Percentiles rank a stretch among this genome's conserved stretches.
Evolutionary conservation across 2,113 vertebrate genomes (phyloP).

Genomic region (Cottus gobio): DNA sequence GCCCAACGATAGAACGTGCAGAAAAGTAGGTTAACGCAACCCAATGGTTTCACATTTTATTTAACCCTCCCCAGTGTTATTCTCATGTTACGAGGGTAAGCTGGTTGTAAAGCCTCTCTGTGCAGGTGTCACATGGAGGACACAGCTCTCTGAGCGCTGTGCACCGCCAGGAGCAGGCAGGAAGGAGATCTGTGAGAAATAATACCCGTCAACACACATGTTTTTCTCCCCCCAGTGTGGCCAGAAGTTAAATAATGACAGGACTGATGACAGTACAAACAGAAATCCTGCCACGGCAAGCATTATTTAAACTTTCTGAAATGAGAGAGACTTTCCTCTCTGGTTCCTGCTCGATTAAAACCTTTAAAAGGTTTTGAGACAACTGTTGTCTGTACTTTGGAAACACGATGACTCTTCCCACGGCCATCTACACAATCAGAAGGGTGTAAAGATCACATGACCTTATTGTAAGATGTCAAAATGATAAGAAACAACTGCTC

Average conservation of each 20-base stretch:
- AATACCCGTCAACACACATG: not conserved
- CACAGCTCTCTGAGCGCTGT: not conserved
- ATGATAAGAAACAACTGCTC: slow-evolving; percentile 13
- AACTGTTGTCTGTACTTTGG: slow-evolving; percentile 8
- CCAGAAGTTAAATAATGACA: not conserved
- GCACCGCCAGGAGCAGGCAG: not conserved
- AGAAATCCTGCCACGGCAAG: not conserved
- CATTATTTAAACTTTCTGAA: not conserved
- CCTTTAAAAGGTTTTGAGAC: not conserved
- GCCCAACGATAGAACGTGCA: not conserved
- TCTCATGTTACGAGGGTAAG: not conserved
- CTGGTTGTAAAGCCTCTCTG: not conserved
- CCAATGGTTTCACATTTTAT: not conserved
- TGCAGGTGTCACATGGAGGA: not conserved
- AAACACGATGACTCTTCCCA: slow-evolving; percentile 44
- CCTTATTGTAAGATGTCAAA: slow-evolving; percentile 7
- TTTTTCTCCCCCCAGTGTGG: not conserved
- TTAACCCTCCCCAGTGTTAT: not conserved
- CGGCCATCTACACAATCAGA: slow-evolving; percentile 17
- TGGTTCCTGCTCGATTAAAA: not conserved
- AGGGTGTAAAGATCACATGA: slow-evolving; percentile 17
- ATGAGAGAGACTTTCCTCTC: not conserved
- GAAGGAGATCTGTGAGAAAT: not conserved
- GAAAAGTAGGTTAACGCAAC: not conserved
- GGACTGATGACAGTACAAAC: not conserved